A percentile compares a stretch with the other conserved stretches of the same genome.
Conservation (phyloP, 2,113 vertebrate genomes). For the Lamprotornis superbus region DNA sequence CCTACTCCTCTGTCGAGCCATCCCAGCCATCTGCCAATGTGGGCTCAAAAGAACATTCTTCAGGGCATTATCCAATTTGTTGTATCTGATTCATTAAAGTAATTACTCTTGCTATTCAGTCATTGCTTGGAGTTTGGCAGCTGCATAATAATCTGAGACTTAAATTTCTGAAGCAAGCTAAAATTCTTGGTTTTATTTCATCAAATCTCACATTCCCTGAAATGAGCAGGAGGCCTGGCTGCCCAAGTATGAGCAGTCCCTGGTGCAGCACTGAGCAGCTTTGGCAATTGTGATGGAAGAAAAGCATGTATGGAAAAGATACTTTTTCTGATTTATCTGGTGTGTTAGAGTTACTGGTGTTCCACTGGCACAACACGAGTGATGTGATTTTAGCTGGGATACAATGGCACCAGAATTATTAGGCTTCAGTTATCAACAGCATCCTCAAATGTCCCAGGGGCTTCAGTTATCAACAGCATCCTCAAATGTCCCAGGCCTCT, state of each 20-base stretch:
- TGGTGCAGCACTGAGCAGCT: neutral
- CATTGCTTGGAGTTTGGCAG: neutral
- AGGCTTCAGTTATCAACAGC: neutral
- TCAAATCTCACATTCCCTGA: neutral
- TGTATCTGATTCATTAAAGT: constrained; percentile 56
- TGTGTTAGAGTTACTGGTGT: neutral
- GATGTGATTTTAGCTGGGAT: neutral
- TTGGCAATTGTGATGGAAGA: neutral
- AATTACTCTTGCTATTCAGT: constrained; percentile 34
- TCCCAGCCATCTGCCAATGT: constrained; percentile 53
- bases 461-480: neutral
- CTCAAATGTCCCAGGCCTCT: neutral
- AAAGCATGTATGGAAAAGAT: neutral
- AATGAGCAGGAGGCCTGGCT: neutral
- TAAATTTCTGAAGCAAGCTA: neutral
- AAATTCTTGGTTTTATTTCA: neutral
- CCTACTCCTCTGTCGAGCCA: constrained; percentile 26
- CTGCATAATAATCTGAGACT: neutral
- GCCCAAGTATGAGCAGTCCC: neutral
- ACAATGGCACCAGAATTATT: neutral
- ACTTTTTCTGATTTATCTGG: neutral
- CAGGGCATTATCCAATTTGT: constrained; percentile 36
- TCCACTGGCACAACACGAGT: neutral
- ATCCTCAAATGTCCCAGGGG: neutral
- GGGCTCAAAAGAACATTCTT: constrained; percentile 61